Conservation (phyloP, 2,113 vertebrate species). For the Phasianus colchicus region DNA sequence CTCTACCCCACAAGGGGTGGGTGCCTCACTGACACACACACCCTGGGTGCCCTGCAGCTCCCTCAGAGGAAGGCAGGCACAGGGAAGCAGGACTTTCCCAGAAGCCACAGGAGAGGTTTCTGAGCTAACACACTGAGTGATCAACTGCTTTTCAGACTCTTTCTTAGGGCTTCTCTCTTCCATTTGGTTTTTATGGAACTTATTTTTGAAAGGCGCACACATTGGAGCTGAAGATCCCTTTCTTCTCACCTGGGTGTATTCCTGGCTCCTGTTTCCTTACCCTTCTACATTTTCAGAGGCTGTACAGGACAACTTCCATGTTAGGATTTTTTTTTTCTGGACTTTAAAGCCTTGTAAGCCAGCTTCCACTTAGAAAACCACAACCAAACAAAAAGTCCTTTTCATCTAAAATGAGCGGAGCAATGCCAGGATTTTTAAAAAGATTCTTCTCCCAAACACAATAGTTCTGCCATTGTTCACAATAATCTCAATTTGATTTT, state of each 20-base stretch:
- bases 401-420: neutral
- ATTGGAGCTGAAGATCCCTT: neutral
- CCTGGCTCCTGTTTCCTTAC: neutral
- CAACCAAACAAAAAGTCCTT: neutral
- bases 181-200: neutral
- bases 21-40: neutral
- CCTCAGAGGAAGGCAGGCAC: neutral
- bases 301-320: neutral
- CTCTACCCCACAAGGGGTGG: accelerated
- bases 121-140: neutral
- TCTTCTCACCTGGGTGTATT: neutral
- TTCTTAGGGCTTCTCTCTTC: neutral
- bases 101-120: neutral
- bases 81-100: neutral
- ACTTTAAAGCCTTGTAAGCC: neutral
- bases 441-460: neutral
- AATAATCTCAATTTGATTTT: neutral
- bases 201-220: neutral
- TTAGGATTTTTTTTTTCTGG: neutral
- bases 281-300: neutral
- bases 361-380: neutral
- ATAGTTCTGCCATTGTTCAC: neutral
- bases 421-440: neutral
- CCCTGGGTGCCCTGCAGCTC: neutral
- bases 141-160: neutral